Conservation (phyloP, 2,888 invertebrate genomes). For the Limnephilus auricula region DNA sequence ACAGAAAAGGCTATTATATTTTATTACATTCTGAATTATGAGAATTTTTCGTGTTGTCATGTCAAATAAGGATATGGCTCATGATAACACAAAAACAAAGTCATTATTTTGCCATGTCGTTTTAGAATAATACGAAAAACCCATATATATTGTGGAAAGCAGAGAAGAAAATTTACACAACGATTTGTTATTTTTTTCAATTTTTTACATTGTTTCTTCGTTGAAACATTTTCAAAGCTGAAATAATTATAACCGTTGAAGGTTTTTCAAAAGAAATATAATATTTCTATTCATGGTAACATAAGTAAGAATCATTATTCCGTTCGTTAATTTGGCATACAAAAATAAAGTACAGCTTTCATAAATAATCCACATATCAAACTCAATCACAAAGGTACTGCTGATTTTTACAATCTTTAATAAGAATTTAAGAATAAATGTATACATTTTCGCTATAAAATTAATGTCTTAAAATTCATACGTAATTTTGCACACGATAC, state of each 20-base stretch:
- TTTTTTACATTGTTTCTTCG: not conserved
- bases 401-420: not conserved
- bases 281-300: not conserved
- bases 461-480: not conserved
- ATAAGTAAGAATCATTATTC: not conserved
- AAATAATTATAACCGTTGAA: not conserved
- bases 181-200: not conserved
- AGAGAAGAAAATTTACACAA: not conserved
- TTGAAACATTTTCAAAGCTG: not conserved
- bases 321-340: not conserved
- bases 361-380: not conserved
- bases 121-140: no score
- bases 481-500: not conserved
- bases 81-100: not conserved
- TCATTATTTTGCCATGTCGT: not conserved
- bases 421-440: not conserved
- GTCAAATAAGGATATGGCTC: not conserved
- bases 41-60: not conserved
- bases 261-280: not conserved
- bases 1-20: not conserved
- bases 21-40: not conserved
- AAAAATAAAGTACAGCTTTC: not conserved
- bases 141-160: not conserved
- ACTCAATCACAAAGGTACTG: not conserved
- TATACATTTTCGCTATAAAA: not conserved